Evolutionary conservation across 2,113 vertebrate genomes (phyloP), one percentile per base, ranked within the genome.

Genomic region (Crotalus horridus): DNA sequence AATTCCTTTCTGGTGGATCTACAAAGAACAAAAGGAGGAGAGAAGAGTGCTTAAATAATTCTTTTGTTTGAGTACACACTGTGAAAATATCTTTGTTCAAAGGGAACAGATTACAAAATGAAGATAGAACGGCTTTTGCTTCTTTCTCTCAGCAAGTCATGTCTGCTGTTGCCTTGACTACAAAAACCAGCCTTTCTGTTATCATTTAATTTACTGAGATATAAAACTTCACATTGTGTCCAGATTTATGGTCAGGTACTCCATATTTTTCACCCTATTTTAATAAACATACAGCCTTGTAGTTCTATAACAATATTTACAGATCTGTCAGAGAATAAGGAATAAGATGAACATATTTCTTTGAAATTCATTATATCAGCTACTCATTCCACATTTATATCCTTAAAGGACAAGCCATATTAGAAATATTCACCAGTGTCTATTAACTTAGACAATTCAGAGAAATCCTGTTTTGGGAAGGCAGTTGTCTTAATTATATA

Each of bases 1-100:
- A 98, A 99, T 96, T 99, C 99, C 95, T 98, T 99, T 95, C 99
- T 99, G 1, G 99, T 99, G 86, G 98, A 98, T 95, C 99, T 99
- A 96, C 6, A 23, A 94, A 92, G 86, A 93, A 21, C 9, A 94
- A 89, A 0, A 97, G 0, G 0, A 94, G 91, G 39, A 81, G 0
- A 23, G 53, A 81, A 43, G 17, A 88, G 46, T 43, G 26, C 90
- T 81, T 85, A 55, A 61, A 92, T 91, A 95, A 90, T 69, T 94
- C 24, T 39, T 88, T 90, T 33, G 56, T 53, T 56, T 90, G 21
- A 90, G 86, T 11, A 56, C 0, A 26, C 11, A 46, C 26, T n/a
- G 3, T 20, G 3, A 0, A 1, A 89, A 0, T 29, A 39, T 23
- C 24, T 81, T 58, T 13, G 53, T 88, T 85, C 53, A 1, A 64